A percentile compares a stretch with the other conserved stretches of the same genome.
These are phyloP conservation scores for Pelusios castaneus DNA, from an alignment of 2,113 vertebrate species.

Conservation along the genomic window DNA sequence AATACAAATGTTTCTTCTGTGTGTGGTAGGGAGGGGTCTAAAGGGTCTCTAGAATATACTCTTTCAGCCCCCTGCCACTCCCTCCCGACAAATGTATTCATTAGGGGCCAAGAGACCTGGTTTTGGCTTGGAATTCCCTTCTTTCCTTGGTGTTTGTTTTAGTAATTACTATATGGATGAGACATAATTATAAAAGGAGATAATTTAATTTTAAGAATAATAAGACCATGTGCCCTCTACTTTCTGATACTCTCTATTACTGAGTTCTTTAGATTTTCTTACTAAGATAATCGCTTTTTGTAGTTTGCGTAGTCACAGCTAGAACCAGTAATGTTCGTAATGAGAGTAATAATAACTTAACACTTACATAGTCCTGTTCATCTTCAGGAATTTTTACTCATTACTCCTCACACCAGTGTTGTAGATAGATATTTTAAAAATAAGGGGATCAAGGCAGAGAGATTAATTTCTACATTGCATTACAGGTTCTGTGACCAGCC, in stretches of 20 bases:
- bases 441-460: not conserved
- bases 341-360: not conserved
- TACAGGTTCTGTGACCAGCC: not conserved
- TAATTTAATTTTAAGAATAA: not conserved
- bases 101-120: not conserved
- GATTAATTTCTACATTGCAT: not conserved
- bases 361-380: not conserved
- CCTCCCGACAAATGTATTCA: not conserved
- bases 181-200: not conserved
- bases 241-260: not conserved
- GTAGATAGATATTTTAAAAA: not conserved
- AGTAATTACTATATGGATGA: not conserved
- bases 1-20: not conserved
- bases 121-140: not conserved
- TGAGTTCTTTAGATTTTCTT: not conserved
- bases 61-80: not conserved
- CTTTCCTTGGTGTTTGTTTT: not conserved
- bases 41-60: not conserved
- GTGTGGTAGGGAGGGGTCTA: not conserved
- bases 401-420: not conserved
- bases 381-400: not conserved
- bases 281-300: not conserved
- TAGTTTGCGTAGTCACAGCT: not conserved
- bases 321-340: not conserved
- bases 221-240: not conserved